Evolutionary conservation across 2,888 invertebrate species (phyloP).

Genomic region (Dryadula phaetusa): DNA sequence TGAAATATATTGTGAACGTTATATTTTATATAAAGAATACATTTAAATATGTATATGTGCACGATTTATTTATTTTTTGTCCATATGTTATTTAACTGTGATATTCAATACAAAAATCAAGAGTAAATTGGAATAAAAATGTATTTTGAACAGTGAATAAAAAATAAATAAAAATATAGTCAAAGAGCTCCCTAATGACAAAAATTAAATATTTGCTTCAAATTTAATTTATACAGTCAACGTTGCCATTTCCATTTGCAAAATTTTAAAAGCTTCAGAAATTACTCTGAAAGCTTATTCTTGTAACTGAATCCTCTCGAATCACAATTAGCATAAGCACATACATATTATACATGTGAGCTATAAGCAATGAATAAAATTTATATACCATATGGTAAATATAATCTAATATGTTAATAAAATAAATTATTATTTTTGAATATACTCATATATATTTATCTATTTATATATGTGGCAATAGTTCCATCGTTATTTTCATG

Average conservation of each 20-base stretch:
- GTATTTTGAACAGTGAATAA: too few relatives aligned
- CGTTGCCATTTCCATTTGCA: neutral
- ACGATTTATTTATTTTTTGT: neutral
- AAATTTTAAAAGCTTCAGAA: constrained; percentile 39
- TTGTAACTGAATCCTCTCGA: constrained; percentile 38
- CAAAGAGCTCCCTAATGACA: too few relatives aligned
- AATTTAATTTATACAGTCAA: too few relatives aligned
- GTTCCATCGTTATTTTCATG: too few relatives aligned
- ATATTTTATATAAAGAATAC: constrained; percentile 1
- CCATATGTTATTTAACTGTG: neutral
- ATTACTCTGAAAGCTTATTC: constrained; percentile 46
- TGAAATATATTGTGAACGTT: constrained; percentile 1
- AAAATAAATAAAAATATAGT: neutral
- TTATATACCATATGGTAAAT: too few relatives aligned
- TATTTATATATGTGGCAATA: too few relatives aligned
- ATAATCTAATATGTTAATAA: too few relatives aligned
- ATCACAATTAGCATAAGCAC: constrained; percentile 28
- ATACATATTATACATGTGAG: neutral
- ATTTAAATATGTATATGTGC: neutral
- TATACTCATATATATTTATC: too few relatives aligned
- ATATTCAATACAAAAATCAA: neutral
- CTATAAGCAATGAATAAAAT: too few relatives aligned
- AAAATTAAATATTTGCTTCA: neutral
- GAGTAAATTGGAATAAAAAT: too few relatives aligned
- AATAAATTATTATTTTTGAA: too few relatives aligned